Evolutionary conservation across 2,888 invertebrate genomes (phyloP), one percentile per base, ranked within the genome.

Genomic region (Silvanus unidentatus): DNA sequence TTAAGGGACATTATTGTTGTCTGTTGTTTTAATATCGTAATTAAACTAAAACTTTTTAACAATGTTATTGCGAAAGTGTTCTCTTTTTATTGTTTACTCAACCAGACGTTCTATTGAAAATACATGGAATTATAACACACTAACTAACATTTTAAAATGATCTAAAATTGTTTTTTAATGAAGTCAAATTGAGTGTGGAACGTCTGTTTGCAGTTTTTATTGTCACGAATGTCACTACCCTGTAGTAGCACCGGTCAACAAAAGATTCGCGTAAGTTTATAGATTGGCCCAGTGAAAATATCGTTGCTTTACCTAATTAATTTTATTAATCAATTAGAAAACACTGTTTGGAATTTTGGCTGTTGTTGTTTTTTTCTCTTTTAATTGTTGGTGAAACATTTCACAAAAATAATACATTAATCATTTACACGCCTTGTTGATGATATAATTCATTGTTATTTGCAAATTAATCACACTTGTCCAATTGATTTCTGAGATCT

Each of bases 211-310:
- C 89, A 90, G 90, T 86, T 81, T 74, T 84, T 89, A 85, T 85
- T 90, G 82, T 86, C 88, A 80, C 83, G 85, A 80, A 85, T 86
- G 84, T 84, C 86, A 77, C 82, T 85, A 79, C 82, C 86, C 78
- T 84, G 83, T 79, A 82, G 81, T 79, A 82, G 82, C 79, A 84
- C 83, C 79, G 82, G 86, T 75, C 88, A 87, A 78, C 88, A 86
- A 82, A 86, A 84, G 77, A 86, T 89, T 79, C 84, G 89, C 86
- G 91, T 91, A 90, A 91, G 90, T 84, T 60, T 55, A 55, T 55
- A 52, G 52, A 57, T 57, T 46, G 50, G 55, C 54, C 54, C 50
- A 53, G 50, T 51, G 49, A 45, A 54, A 28, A 28, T 28, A 32
- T 32, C 6, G 32, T 11, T 11, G 4, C 4, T 32, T 8, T 32